Evolutionary conservation across 2,113 vertebrate species (phyloP), one percentile per base, ranked within the genome.

Genomic region (Mugil cephalus): DNA sequence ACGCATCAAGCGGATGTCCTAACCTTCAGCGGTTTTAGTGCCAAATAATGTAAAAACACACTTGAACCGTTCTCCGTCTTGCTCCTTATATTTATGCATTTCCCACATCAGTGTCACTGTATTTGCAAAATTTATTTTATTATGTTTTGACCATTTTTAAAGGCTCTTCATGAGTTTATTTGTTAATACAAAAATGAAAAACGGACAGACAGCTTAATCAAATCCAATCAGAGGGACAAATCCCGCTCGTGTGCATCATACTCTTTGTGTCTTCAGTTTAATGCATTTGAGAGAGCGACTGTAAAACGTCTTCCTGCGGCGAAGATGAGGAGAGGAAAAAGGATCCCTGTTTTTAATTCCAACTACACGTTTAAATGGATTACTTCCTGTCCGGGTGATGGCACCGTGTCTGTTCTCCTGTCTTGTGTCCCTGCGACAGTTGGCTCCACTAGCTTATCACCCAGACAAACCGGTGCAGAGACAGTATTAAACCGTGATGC

Each of bases 371-470:
- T 52, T 80, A 21, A n/a, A 69, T 82, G 80, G 71, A 86, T 89
- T 84, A 83, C 79, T 79, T 87, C 75, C 79, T 84, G 62, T 86
- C 82, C 77, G 30, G 36, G 45, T 68, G 47, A 75, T 79, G 51
- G 67, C 12, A 58, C 24, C 42, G 67, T 54, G 46, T 79, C 55
- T 63, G 43, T 60, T 76, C 40, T 34, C 17, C 34, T 35, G 53
- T 61, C 19, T 58, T 43, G 47, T 61, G 38, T 56, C 72, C 50
- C 43, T 48, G 74, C 50, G 70, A 77, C 83, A 82, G 79, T 79
- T 84, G 86, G 82, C 81, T 62, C 63, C 63, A 47, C 70, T 86
- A 79, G 79, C 80, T 84, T 82, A 83, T 85, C 82, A 76, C 76
- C 24, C 24, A 30, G 24, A 5, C 24, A 30, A 5, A 5, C 67